A percentile compares a stretch with the other conserved stretches of the same genome.
Conservation (phyloP, 2,888 invertebrate species). For the Subacronicta megacephala region DNA sequence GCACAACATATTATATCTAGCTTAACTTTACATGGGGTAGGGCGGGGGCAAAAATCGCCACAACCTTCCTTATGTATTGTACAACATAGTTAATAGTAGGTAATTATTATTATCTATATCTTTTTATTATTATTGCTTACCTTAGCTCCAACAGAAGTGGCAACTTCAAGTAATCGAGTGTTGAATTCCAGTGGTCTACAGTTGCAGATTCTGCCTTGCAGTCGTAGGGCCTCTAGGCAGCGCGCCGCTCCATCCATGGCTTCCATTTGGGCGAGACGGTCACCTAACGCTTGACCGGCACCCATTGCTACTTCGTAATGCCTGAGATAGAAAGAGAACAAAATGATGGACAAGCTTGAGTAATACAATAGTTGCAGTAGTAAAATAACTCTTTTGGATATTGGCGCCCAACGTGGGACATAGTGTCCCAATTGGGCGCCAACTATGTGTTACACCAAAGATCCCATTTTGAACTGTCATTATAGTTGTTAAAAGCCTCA, state of each 20-base stretch:
- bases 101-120: neutral
- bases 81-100: no score
- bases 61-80: no score
- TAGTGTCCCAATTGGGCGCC: conserved; percentile 3
- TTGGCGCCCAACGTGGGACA: conserved; percentile 9
- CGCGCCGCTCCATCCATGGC: conserved; percentile 96
- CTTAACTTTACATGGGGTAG: no score
- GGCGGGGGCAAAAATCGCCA: no score
- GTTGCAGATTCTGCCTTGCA: conserved; percentile 96
- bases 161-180: conserved; percentile 94
- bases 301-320: conserved; percentile 97
- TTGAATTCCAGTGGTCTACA: conserved; percentile 96
- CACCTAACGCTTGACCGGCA: conserved; percentile 94
- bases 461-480: neutral
- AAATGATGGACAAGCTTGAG: no score
- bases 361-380: no score
- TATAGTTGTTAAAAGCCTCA: neutral
- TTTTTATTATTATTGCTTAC: conserved; percentile 84
- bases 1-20: no score
- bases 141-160: conserved; percentile 96
- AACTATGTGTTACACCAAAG: neutral
- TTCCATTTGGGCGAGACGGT: conserved; percentile 96
- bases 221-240: conserved; percentile 93
- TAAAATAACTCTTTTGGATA: no score
- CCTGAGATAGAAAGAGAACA: conserved; percentile 77